Evolutionary conservation across 2,113 vertebrate genomes (phyloP).

Genomic region (Thalassarche chlororhynchos): DNA sequence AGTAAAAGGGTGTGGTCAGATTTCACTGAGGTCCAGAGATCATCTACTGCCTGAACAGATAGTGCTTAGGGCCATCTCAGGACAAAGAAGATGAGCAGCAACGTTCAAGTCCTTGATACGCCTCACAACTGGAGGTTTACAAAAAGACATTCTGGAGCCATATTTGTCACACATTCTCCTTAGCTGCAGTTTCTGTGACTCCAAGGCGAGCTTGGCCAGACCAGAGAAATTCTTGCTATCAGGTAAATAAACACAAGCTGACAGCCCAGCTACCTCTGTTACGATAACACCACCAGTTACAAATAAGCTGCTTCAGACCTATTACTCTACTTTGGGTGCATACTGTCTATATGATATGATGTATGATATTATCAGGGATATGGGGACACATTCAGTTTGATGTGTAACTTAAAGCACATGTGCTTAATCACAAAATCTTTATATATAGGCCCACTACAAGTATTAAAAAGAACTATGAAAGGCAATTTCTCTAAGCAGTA

Average conservation of each 20-base stretch:
- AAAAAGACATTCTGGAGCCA: neutral
- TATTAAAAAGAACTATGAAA: neutral
- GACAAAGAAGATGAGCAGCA: neutral
- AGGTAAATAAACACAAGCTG: neutral
- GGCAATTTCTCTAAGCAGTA: neutral
- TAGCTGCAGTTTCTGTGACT: neutral
- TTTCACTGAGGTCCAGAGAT: neutral
- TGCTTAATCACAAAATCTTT: neutral
- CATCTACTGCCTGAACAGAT: neutral
- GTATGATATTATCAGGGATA: neutral
- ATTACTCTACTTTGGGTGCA: neutral
- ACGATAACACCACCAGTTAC: neutral
- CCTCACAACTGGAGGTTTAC: neutral
- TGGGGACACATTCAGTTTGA: neutral
- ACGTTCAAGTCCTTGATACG: neutral
- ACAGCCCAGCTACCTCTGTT: neutral
- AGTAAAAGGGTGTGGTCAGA: neutral
- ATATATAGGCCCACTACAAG: neutral
- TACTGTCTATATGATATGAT: neutral
- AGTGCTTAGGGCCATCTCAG: neutral
- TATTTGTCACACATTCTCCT: neutral
- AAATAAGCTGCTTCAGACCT: neutral
- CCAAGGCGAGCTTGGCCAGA: neutral
- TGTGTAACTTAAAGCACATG: neutral
- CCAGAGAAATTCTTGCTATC: neutral